phyloP scores from a whole-genome alignment of 92 coral and sea anemone genomes.

The Parazoanthus atlanticus region DNA sequence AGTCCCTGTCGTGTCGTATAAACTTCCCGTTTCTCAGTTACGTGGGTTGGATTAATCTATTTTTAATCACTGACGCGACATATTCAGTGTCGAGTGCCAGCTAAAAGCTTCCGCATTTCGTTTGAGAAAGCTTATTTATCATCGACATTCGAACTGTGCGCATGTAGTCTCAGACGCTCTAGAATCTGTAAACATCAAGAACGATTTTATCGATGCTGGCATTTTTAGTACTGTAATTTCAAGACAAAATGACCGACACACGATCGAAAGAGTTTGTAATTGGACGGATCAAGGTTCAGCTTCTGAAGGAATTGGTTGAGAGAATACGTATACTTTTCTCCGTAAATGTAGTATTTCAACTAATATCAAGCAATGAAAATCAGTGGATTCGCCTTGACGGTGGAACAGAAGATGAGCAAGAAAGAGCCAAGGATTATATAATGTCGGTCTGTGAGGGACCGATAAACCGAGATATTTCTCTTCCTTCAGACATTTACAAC shows the following conservation, averaged over 20 bases:
- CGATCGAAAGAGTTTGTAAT: conserved; percentile 70
- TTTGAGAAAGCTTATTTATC: background rate
- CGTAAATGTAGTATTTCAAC: conserved; percentile 70
- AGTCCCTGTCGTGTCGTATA: conserved; percentile 4
- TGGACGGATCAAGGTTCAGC: conserved; percentile 62
- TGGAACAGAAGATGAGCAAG: conserved; percentile 40
- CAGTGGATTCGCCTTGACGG: conserved; percentile 84
- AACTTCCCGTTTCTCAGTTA: conserved; percentile 33
- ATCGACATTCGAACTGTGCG: background rate
- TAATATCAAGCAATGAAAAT: conserved; percentile 50
- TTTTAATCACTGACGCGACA: conserved; percentile 31
- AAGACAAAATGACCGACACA: conserved; percentile 11
- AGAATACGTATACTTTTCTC: conserved; percentile 72
- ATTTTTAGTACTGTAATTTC: background rate
- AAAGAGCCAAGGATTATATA: conserved; percentile 67
- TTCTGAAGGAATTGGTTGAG: conserved; percentile 62
- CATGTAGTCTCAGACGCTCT: background rate
- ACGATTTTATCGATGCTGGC: background rate
- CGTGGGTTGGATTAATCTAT: conserved; percentile 14
- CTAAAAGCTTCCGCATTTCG: conserved; percentile 16
- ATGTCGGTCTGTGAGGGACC: conserved; percentile 36
- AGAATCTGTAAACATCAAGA: background rate
- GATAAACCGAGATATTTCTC: conserved; percentile 3
- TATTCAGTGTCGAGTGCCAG: background rate
- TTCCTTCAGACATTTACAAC: conserved; percentile 21